Evolutionary conservation across 2,113 vertebrate species (phyloP), one percentile per base, ranked within the genome.

Genomic region (Australoheros scitulus): DNA sequence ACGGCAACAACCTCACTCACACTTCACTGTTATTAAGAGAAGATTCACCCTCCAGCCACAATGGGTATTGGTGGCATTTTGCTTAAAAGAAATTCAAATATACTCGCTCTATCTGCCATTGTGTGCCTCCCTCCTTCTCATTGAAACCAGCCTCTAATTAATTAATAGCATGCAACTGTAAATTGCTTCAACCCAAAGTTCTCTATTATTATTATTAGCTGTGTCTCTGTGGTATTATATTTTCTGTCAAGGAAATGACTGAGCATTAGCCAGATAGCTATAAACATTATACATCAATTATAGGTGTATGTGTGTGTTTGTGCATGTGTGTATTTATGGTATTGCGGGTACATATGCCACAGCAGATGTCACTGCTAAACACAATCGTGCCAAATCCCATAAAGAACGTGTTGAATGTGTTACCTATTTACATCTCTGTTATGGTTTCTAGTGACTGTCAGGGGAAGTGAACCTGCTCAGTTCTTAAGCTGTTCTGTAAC

Each of bases 121-220:
- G 24, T 65, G 43, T 43, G 24, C 77, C 55, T 60, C 65, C 81
- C 76, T 64, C 15, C 64, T 76, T 55, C 77, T 65, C 43, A 41
- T 32, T 43, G 86, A 87, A 43, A 79, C 55, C 72, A 64, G 75
- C 26, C 29, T 59, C 77, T 84, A 90, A 89, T 92, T 90, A 92
- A 92, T 92, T 90, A 88, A 90, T 82, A 87, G 63, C 50, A 72
- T 57, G 26, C 50, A 2, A 88, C 68, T 80, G 80, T 91, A 85
- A 93, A 91, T 82, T 80, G 77, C 79, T 70, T 87, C 74, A 29
- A 76, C 57, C 55, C 84, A 72, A 65, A 88, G 43, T 47, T 82
- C 24, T 86, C 43, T 47, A 79, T 81, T 88, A 79, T 81, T 88
- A 79, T 86, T 29, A 68, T 68, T 68, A 55, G 38, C 61, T 55